Percentiles rank a stretch among this genome's conserved stretches.
Conservation (phyloP, 1,140 invertebrate genomes). For the Chironomus tepperi region DNA sequence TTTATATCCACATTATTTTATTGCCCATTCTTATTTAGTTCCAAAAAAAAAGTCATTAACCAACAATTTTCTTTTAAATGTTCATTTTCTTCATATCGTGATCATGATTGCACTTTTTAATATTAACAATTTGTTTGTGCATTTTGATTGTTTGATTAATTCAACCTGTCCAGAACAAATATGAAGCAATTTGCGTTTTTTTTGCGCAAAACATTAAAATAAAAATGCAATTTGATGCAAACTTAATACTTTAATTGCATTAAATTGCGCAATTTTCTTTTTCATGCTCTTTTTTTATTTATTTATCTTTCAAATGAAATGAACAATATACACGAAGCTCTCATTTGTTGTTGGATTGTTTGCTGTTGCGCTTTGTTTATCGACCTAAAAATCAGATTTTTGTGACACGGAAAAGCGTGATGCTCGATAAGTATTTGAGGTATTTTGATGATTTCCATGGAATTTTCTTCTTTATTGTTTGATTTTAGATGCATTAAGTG, state of each 20-base stretch:
- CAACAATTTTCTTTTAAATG: too few species aligned
- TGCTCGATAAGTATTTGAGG: not conserved
- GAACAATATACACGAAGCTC: not conserved
- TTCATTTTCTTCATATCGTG: not conserved
- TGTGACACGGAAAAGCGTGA: not conserved
- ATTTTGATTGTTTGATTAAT: conserved; percentile 15
- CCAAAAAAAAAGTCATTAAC: too few species aligned
- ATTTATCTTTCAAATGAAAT: conserved; percentile 15
- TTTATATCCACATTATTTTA: too few species aligned
- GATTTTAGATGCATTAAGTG: too few species aligned
- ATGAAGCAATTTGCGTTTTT: not conserved
- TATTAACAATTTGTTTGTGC: not conserved
- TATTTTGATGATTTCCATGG: too few species aligned
- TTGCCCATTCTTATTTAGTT: too few species aligned
- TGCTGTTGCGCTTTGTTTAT: not conserved
- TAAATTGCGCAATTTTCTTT: conserved; percentile 1
- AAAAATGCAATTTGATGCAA: not conserved
- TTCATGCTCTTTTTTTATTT: not conserved
- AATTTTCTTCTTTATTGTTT: too few species aligned
- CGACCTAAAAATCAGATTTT: not conserved
- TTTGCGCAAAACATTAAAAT: not conserved
- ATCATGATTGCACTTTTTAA: conserved; percentile 14
- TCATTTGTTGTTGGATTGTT: not conserved
- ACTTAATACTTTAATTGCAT: not conserved
- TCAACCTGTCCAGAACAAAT: not conserved